Conservation (phyloP, 2,888 invertebrate species). For the Parthenolecanium corni region DNA sequence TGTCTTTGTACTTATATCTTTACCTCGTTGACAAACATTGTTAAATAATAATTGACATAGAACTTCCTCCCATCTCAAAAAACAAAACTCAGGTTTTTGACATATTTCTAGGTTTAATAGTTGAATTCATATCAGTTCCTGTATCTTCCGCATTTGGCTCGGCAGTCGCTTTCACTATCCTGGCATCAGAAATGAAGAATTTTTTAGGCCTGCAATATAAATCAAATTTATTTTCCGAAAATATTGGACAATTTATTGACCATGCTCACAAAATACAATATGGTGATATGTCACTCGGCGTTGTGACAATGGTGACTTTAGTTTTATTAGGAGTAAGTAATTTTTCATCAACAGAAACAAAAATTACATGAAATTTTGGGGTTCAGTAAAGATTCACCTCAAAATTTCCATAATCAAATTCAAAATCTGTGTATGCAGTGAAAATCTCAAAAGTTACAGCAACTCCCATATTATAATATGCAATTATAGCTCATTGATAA, state of each 20-base stretch:
- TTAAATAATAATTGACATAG: too few species aligned
- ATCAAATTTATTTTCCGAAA: slow-evolving; percentile 55
- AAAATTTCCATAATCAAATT: too few species aligned
- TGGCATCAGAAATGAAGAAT: slow-evolving; percentile 60
- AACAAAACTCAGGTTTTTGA: too few species aligned
- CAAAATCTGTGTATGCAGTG: too few species aligned
- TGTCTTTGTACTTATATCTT: too few species aligned
- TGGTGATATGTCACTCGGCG: slow-evolving; percentile 54
- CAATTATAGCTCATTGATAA: too few species aligned
- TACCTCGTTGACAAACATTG: too few species aligned
- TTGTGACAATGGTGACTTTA: slow-evolving; percentile 51
- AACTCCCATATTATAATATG: not conserved
- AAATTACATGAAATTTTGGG: not conserved
- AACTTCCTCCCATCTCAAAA: too few species aligned
- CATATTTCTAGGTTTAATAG: slow-evolving; percentile 59
- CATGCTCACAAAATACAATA: slow-evolving; percentile 44
- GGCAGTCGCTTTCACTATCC: slow-evolving; percentile 68
- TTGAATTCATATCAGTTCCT: slow-evolving; percentile 71
- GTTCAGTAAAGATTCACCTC: not conserved
- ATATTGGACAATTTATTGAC: slow-evolving; percentile 43
- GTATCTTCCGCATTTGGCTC: slow-evolving; percentile 77
- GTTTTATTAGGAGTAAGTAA: slow-evolving; percentile 52
- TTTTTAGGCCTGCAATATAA: slow-evolving; percentile 55
- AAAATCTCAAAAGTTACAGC: not conserved
- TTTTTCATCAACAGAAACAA: not conserved